Evolutionary conservation across 1,140 invertebrate genomes (phyloP), one percentile per base, ranked within the genome.

Genomic region (Copidosoma floridanum): DNA sequence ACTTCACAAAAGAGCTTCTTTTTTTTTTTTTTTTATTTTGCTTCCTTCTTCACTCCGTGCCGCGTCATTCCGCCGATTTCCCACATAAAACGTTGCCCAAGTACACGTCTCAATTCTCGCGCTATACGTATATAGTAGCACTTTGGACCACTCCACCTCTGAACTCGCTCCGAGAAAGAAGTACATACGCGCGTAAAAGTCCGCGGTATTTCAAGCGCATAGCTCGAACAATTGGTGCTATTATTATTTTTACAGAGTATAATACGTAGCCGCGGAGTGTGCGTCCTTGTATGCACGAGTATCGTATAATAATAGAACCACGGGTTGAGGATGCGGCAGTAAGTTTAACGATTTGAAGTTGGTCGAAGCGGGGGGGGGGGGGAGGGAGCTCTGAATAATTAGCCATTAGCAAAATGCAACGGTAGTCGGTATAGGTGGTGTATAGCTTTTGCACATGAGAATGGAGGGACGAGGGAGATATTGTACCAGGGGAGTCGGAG

Each of bases 41-140:
- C 37, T 37, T 53, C 51, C 8, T 27, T 38, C 46, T 47, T 29
- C 43, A 7, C 23, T 21, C 3, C 27, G 44, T 23, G 23, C 46
- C 16, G 12, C 7, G 29, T 44, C n/a, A 21, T 52, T 37, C 40
- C 40, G 40, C 65, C 65, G 66, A 71, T 71, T 74, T 76, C 76
- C 71, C 64, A 71, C 71, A 76, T 77, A 76, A 76, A 74, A 74
- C 63, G 50, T 64, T 71, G n/a, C n/a, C n/a, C n/a, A n/a, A n/a
- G n/a, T n/a, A n/a, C n/a, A 72, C 72, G 72, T 76, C 74, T 77
- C 74, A 76, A 75, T 76, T 68, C 70, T 56, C 62, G 47, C 57
- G 56, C 61, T 52, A n/a, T n/a, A n/a, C n/a, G n/a, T n/a, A n/a
- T n/a, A n/a, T n/a, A n/a, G n/a, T n/a, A n/a, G n/a, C n/a, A n/a